Conservation (phyloP, 35 echinoderm and acorn worm genomes). For the Heliocidaris erythrogramma region DNA sequence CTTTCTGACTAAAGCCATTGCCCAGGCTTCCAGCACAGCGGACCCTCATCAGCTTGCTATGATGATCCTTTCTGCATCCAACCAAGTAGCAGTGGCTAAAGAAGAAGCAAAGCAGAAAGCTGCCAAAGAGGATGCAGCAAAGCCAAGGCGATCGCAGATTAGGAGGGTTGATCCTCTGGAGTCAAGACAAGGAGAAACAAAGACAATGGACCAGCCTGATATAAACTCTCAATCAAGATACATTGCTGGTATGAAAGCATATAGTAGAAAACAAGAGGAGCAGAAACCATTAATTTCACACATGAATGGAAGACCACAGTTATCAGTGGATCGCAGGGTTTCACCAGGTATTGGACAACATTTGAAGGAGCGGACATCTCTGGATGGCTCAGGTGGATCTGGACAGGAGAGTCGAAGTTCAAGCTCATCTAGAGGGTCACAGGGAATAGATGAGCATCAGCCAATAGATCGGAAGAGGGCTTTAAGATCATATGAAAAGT, state of each 20-base stretch:
- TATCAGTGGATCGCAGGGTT: neutral
- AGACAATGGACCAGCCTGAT: neutral
- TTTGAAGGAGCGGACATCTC: neutral
- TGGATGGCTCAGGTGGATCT: constrained; percentile 30
- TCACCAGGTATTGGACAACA: too few relatives aligned
- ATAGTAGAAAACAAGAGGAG: neutral
- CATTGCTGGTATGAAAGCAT: neutral
- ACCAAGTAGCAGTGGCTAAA: constrained; percentile 30
- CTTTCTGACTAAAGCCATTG: constrained; percentile 67
- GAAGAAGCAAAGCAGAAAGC: neutral
- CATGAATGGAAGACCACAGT: neutral
- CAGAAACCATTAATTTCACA: neutral
- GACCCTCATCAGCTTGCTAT: constrained; percentile 64
- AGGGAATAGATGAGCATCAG: neutral
- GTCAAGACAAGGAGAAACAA: neutral
- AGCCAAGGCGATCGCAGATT: neutral
- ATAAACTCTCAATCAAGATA: neutral
- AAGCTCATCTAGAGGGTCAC: neutral
- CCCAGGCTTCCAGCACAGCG: constrained; percentile 55
- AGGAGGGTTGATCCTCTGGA: neutral
- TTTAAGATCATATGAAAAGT: neutral
- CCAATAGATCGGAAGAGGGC: neutral
- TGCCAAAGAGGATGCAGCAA: neutral
- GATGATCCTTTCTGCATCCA: constrained; percentile 66
- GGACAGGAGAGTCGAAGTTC: neutral